Evolutionary conservation across 2,797 vertebrate genomes (phyloP), one percentile per base, ranked within the genome.

Genomic region (Enteromius radiatus): DNA sequence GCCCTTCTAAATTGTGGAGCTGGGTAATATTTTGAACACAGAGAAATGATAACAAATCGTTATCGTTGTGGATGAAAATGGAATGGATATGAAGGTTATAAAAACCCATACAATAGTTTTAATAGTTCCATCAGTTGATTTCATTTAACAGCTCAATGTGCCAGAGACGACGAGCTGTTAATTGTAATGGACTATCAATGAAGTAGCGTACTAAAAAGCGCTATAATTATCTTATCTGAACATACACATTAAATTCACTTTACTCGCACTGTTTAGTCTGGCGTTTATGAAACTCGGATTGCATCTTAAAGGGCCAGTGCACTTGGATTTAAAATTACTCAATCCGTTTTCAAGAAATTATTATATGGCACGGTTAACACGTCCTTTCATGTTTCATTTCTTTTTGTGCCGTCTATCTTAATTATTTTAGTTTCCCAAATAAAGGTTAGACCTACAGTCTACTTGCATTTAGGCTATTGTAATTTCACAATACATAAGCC

Each of bases 1-100:
- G 71, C 84, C 71, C 68, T 84, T 84, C 31, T 28, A 89, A 84
- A 82, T 84, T 38, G 84, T 81, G 69, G 70, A 81, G 59, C 26
- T 59, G 31, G 59, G 28, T 64, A 67, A n/a, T 28, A 49, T 79
- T 73, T 88, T 65, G 26, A 33, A 68, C 64, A 61, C 36, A 43
- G 19, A 31, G 15, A 38, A 31, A 3, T 52, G 61, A 33, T 52
- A 49, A 36, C 21, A 36, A 67, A 63, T 74, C 10, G 21, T 64
- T 73, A 52, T 49, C 15, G 4, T 5, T 74, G 17, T 12, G 14
- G 36, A 19, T 59, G 3, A 26, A 79, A 43, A 80, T 7, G 1
- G 41, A 19, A 19, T 21, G 26, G 41, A 70, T 23, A 12, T 61
- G 3, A 63, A 12, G 28, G 23, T 23, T 26, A 7, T 19, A 17